A percentile compares a stretch with the other conserved stretches of the same genome.
Evolutionary conservation across 2,113 vertebrate species (phyloP).

Genomic region (Chaenogobius annularis): DNA sequence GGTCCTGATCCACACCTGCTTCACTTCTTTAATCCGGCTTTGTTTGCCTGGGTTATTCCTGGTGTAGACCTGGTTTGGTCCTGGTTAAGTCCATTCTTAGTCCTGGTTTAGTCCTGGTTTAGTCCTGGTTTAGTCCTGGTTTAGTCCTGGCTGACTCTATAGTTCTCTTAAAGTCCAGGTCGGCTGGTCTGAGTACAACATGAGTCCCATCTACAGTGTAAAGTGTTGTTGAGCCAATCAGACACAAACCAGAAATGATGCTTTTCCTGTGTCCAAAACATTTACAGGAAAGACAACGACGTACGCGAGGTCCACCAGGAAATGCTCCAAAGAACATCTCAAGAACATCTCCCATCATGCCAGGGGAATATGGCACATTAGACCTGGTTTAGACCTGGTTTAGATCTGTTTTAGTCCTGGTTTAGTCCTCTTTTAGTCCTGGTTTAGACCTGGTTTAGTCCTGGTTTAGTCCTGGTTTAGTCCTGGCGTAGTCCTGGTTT

Average conservation of each 20-base stretch:
- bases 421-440: no score
- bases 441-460: no score
- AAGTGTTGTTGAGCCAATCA: neutral
- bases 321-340: neutral
- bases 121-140: no score
- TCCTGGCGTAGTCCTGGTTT: no score
- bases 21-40: no score
- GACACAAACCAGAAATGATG: neutral
- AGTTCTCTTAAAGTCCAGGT: neutral
- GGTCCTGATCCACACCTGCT: no score
- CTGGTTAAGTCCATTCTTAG: no score
- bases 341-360: neutral
- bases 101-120: no score
- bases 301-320: neutral
- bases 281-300: conserved; percentile 1
- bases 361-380: neutral
- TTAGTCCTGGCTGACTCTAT: neutral
- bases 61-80: no score
- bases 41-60: no score
- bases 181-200: neutral
- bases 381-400: no score
- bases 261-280: neutral
- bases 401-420: no score
- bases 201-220: neutral
- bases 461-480: neutral